These are phyloP conservation scores for Scaptomyza pallida DNA, from an alignment of 1,140 invertebrate species.

Conservation along the genomic window DNA sequence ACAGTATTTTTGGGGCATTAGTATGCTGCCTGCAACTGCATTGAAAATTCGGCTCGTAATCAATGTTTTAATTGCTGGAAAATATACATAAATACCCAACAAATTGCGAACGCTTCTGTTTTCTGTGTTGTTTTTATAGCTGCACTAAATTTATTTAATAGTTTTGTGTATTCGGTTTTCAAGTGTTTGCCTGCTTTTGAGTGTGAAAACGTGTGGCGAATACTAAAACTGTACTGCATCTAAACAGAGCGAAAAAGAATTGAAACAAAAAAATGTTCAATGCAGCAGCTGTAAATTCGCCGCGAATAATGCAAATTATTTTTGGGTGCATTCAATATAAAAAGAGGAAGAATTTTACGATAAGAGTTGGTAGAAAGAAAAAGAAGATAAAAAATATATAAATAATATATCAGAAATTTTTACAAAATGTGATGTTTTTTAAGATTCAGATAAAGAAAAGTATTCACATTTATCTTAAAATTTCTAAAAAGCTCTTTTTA, in stretches of 20 bases:
- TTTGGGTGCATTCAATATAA: no score
- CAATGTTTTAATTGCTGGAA: slow-evolving; percentile 12
- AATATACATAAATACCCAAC: slow-evolving; percentile 10
- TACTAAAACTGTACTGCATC: background rate
- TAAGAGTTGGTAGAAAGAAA: no score
- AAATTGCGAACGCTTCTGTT: slow-evolving; percentile 39
- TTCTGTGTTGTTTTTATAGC: slow-evolving; percentile 17
- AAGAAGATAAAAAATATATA: no score
- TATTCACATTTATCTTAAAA: no score
- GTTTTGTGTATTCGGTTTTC: slow-evolving; percentile 16
- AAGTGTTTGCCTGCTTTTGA: slow-evolving; percentile 17
- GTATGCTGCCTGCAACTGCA: background rate
- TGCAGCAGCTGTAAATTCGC: slow-evolving; percentile 51
- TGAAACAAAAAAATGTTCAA: slow-evolving; percentile 4
- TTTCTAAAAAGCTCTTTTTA: no score
- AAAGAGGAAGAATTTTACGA: no score
- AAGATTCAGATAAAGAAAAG: no score
- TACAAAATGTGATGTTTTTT: no score
- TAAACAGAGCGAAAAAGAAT: slow-evolving; percentile 1
- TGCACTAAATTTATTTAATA: slow-evolving; percentile 42
- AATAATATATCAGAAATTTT: no score
- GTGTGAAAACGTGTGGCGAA: slow-evolving; percentile 15
- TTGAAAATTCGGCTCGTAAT: slow-evolving; percentile 43
- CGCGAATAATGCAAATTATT: slow-evolving; percentile 25
- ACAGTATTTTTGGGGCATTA: background rate